Evolutionary conservation across 37 sponge, comb jelly and placozoan genomes (phyloP), one percentile per base, ranked within the genome.

Genomic region (Ianthella basta): DNA sequence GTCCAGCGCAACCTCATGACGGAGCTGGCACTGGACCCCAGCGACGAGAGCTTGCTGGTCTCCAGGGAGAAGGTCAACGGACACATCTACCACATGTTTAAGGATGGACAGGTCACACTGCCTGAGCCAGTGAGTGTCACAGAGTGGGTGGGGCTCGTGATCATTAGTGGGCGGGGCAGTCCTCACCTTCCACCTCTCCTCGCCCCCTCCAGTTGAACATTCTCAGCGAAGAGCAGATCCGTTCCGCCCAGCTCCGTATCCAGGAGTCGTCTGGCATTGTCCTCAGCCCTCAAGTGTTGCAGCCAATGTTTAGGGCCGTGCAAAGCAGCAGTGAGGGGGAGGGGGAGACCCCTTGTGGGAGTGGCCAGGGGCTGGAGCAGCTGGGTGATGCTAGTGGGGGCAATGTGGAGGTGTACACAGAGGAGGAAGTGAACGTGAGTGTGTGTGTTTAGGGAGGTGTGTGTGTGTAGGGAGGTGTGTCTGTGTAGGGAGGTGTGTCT

Each of bases 71-170:
- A 88, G 13, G 59, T 94, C 55, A 82, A 72, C 44, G 83, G 82
- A 6, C 88, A 94, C 78, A 74, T 94, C n/a, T 94, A 90, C 77
- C 90, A 88, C 85, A 60, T 90, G 13, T 90, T 90, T 73, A 88
- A 88, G 68, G 81, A 74, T 2, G 86, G 86, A 12, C 86, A 87
- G 69, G 56, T 84, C 37, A 24, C 56, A 15, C 30, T 72, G 15
- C 57, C 74, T 32, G 85, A 84, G 29, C 29, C 78, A 36, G 78
- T 75, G 54, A 41, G 78, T 40, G 50, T 44, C 3, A 44, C 3
- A 8, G 8, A 10, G 50, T 44, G 50, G 50, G 50, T 44, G 50
- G 3, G 63, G 5, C 27, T 5, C n/a, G 4, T 61, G 63, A 27
- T 5, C 63, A 25, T 14, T 10, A 4, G 27, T 25, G 27, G 63